Conservation (phyloP, 2,113 vertebrate species). For the Reinhardtius hippoglossoides region DNA sequence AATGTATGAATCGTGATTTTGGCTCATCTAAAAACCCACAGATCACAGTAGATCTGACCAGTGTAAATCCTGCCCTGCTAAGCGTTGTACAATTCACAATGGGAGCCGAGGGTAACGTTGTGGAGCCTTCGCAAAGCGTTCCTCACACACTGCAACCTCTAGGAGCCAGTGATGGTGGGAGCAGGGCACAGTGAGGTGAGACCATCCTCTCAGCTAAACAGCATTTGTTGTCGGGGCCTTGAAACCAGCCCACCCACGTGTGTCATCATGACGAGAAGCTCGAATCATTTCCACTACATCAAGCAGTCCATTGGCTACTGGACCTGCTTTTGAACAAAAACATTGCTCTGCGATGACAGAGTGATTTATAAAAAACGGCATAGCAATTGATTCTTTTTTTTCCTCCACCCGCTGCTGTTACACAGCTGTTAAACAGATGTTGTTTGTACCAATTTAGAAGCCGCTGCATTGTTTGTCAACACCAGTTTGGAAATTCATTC, state of each 20-base stretch:
- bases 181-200: constrained; percentile 44
- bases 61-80: constrained; percentile 26
- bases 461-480: constrained; percentile 81
- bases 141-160: constrained; percentile 40
- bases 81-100: constrained; percentile 1
- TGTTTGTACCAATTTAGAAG: constrained; percentile 82
- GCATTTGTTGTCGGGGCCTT: constrained; percentile 48
- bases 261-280: constrained; percentile 66
- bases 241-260: constrained; percentile 50
- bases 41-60: constrained; percentile 28
- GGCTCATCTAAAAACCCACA: constrained; percentile 16
- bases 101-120: constrained; percentile 21
- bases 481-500: constrained; percentile 79
- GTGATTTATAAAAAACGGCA: constrained; percentile 78
- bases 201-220: constrained; percentile 50
- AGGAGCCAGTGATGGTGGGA: constrained; percentile 33
- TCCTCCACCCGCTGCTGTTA: constrained; percentile 62
- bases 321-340: constrained; percentile 64
- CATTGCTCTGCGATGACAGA: constrained; percentile 65
- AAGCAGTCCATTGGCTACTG: constrained; percentile 67
- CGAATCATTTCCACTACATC: constrained; percentile 70
- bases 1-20: constrained; percentile 35
- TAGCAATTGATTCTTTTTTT: constrained; percentile 55
- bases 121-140: constrained; percentile 18
- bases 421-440: constrained; percentile 82